Evolutionary conservation across 2,888 invertebrate species (phyloP), one percentile per base, ranked within the genome.

Genomic region (Parnassius apollo): DNA sequence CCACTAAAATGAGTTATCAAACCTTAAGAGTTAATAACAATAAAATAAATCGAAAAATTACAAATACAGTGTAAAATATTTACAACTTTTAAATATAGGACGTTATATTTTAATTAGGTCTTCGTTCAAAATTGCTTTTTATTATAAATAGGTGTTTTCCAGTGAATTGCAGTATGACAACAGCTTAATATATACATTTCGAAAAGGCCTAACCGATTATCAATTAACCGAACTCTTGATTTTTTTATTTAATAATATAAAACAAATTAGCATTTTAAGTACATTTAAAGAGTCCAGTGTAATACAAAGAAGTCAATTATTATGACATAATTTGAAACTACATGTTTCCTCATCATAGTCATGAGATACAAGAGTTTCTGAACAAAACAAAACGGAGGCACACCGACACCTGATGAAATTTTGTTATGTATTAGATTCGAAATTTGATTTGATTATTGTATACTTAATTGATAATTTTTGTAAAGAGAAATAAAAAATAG

Each of bases 61-160:
- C 84, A 88, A 81, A 82, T 83, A 82, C 80, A 52, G 79, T 81
- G 78, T 88, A 86, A 87, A 89, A 90, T 91, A 91, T 91, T 85
- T 91, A 91, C 91, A 91, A 86, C 90, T 88, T 88, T 76, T 7
- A 81, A 81, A 77, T 77, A 74, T 73, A 78, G 76, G 79, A 80
- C 76, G 75, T 75, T 73, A 68, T 64, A 67, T 59, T 56, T 45
- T 22, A 45, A 45, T 57, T 42, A 61, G 56, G 57, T 46, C 48
- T 53, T 49, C 55, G 59, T 60, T 51, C 46, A 45, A 57, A 66
- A 60, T 45, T 53, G 48, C 52, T 60, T 12, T 46, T 46, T 12
- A n/a, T 46, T 12, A 46, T 46, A 46, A 46, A 46, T 12, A 46
- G 46, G 3, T 11, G 11, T 46, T 46, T n/a, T 46, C 12, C n/a